Conservation (phyloP, 2,888 invertebrate genomes). For the Apamea monoglypha region DNA sequence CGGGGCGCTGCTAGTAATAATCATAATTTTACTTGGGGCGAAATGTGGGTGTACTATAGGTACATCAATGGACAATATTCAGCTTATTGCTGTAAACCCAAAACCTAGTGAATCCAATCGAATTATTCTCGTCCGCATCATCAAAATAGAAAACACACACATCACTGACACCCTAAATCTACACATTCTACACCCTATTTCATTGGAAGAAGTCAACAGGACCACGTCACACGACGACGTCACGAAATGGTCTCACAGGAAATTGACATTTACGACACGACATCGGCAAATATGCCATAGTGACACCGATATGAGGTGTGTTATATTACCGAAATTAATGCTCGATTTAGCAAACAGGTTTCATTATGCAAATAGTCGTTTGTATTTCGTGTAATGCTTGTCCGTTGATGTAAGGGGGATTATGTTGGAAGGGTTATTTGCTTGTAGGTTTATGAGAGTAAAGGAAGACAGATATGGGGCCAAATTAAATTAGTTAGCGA, state of each 20-base stretch:
- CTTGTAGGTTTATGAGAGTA: background rate
- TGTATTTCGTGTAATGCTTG: conserved; percentile 11
- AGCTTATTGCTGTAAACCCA: background rate
- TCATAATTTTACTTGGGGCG: too few species aligned
- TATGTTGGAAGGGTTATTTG: background rate
- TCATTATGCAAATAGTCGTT: background rate
- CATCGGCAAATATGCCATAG: conserved; percentile 39
- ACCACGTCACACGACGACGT: conserved; percentile 15
- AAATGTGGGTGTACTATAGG: too few species aligned
- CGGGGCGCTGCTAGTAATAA: too few species aligned
- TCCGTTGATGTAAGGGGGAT: background rate
- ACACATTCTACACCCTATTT: background rate
- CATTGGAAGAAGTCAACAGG: conserved; percentile 3
- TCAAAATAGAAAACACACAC: conserved; percentile 8
- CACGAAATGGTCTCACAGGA: conserved; percentile 43
- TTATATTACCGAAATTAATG: conserved; percentile 40
- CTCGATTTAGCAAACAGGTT: conserved; percentile 31
- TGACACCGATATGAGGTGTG: conserved; percentile 37
- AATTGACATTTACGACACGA: conserved; percentile 55
- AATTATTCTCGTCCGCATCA: background rate
- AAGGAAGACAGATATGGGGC: background rate
- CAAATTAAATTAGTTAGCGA: too few species aligned
- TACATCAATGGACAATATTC: background rate
- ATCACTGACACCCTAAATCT: conserved; percentile 5
- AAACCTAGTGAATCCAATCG: background rate